Base-by-base conservation (phyloP, 2,797 vertebrate genomes). In the Girardinus metallicus region DNA sequence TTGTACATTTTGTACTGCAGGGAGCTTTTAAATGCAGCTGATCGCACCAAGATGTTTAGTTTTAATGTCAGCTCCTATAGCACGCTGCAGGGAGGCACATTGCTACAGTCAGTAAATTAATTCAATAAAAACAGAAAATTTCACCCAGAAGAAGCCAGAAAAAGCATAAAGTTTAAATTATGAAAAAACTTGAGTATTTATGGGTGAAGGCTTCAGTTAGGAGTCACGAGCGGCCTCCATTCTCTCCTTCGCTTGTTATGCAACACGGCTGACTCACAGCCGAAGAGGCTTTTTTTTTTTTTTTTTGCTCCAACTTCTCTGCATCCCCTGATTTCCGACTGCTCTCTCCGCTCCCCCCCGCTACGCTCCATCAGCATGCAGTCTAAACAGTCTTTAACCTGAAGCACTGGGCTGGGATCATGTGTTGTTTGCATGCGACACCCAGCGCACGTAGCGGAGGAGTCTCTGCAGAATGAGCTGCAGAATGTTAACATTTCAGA, bases 261-360 rank as follows among this genome's bases (percentile, higher is more conserved):
- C 91, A 95, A 95, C 88, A 86, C n/a, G 75, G 89, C 94, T 95
- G 93, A 95, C 92, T 96, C 94, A 94, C 31, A 87, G 86, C 83
- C 86, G 76, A 53, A 92, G 85, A 91, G 88, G 77, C 87, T 89
- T 75, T 44, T 57, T 74, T 34, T 31, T 31, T 15, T 4, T 62
- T 62, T 83, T 74, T 85, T 73, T 75, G 73, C 85, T 87, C 81
- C 49, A 55, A 81, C 83, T 78, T 78, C 82, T 83, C 85, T 85
- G 80, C 79, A 68, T 87, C 90, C 73, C 75, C 91, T 89, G 90
- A 90, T 89, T 68, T 92, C 92, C 86, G 81, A 85, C 89, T 81
- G 87, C 90, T 81, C 82, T 47, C 73, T 64, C 13, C 34, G 2
- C 6, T 43, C 10, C 13, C 75, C 51, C 26, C 77, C 64, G 51